Base-by-base conservation (phyloP, 2,888 invertebrate species). In the Drosophila subsilvestris region DNA sequence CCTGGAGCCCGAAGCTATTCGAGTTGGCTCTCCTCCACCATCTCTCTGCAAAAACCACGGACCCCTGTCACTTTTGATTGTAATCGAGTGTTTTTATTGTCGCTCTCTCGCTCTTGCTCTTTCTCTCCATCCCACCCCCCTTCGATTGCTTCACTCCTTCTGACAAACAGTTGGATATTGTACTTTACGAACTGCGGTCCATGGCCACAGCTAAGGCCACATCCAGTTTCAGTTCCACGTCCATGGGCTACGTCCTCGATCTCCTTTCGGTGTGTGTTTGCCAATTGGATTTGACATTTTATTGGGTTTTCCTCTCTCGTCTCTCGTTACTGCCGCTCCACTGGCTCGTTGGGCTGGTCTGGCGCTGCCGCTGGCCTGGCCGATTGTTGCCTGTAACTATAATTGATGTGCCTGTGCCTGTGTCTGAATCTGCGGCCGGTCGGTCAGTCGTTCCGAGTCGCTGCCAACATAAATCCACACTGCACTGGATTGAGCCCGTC, bases 281-380 rank as follows among this genome's bases (percentile, higher is more conserved):
- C 80, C 85, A 88, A 85, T 85, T 88, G 86, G 80, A 86, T 86
- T 88, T 85, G 85, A 88, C 88, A 88, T 85, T 85, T 85, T 85
- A 85, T 85, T 85, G 88, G 88, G 88, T 86, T 88, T 88, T 76
- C 81, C 76, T 86, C 73, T 74, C 71, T n/a, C n/a, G n/a, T n/a
- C 75, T 73, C 82, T 81, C 75, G 85, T 83, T 83, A 86, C 85
- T 83, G 87, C 82, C 83, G 87, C 85, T 81, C 62, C 65, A 79
- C 63, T 85, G 85, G 57, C 63, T 61, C 3, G 51, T 3, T 20
- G 20, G 20, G 1, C 20, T 20, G 20, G 20, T 20, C 20, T 20
- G 20, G 22, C 25, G 0, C 61, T 49, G 70, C 59, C 60, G 77
- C 20, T 20, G 20, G 22, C 25, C 6, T 63, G 51, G 70, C 59